These are phyloP conservation scores for Orchesellides sinensis DNA, from an alignment of 2,888 invertebrate genomes.

Conservation along the genomic window DNA sequence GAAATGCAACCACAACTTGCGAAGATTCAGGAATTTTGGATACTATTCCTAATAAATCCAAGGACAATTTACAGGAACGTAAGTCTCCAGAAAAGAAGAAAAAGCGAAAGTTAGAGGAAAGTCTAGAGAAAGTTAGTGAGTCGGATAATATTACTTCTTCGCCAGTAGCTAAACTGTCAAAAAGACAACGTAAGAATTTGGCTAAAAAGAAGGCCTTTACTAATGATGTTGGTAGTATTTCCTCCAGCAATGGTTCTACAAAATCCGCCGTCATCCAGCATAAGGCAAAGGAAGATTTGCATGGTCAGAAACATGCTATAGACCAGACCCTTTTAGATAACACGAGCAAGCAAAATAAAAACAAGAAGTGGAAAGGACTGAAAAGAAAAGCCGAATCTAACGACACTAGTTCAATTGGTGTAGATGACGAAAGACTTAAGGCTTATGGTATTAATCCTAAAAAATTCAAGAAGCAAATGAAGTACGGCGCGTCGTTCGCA, in stretches of 20 bases:
- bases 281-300: background rate
- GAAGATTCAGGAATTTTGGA: too few relatives aligned
- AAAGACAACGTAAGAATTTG: slow-evolving; percentile 41
- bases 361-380: slow-evolving; percentile 59
- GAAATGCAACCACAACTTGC: background rate
- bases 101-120: background rate
- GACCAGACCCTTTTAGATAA: too few relatives aligned
- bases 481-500: slow-evolving; percentile 78
- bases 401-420: slow-evolving; percentile 71
- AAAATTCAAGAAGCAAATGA: slow-evolving; percentile 88
- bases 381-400: slow-evolving; percentile 54
- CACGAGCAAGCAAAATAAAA: too few relatives aligned
- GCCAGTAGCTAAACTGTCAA: slow-evolving; percentile 17
- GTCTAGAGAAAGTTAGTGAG: background rate
- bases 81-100: background rate
- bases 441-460: slow-evolving; percentile 96
- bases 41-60: background rate
- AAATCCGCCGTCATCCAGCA: too few relatives aligned
- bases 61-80: too few relatives aligned
- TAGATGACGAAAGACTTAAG: slow-evolving; percentile 89
- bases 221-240: background rate
- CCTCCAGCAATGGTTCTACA: background rate
- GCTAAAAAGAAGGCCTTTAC: background rate
- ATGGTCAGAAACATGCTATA: background rate
- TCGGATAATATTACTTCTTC: background rate